Evolutionary conservation across 1,140 invertebrate species (phyloP).

Genomic region (Lasioglossum albipes): DNA sequence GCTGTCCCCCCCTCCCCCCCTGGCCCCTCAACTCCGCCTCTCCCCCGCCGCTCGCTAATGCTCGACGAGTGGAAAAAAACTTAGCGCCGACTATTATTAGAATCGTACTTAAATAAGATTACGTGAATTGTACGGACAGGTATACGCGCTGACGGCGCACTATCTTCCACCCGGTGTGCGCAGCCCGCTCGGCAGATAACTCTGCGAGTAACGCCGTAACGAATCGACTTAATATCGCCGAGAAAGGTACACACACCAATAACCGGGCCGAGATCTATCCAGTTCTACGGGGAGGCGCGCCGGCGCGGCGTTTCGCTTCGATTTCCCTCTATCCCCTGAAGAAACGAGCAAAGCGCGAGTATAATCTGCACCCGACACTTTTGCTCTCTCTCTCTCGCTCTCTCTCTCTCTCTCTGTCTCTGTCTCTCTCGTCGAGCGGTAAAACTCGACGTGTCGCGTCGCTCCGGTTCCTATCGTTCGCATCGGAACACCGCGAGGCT

Average conservation of each 20-base stretch:
- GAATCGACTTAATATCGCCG: conserved; percentile 36
- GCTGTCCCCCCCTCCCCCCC: too few relatives aligned
- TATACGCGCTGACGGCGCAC: conserved; percentile 26
- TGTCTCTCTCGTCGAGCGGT: not conserved
- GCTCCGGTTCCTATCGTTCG: not conserved
- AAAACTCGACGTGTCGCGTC: conserved; percentile 1
- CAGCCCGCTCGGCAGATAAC: conserved; percentile 15
- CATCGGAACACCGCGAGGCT: conserved; percentile 29
- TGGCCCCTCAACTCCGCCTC: not conserved
- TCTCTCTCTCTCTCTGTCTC: too few relatives aligned
- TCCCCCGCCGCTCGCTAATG: conserved; percentile 19
- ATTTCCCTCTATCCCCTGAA: conserved; percentile 12
- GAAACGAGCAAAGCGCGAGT: not conserved
- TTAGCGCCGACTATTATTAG: conserved; percentile 46
- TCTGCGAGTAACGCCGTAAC: conserved; percentile 30
- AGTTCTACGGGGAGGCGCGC: conserved; percentile 3
- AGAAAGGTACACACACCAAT: conserved; percentile 7
- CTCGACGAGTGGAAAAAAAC: conserved; percentile 29
- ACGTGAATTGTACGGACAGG: conserved; percentile 47
- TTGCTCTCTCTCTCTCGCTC: not conserved
- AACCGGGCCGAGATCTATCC: conserved; percentile 27
- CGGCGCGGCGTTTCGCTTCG: not conserved
- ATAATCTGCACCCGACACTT: not conserved
- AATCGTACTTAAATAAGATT: conserved; percentile 52
- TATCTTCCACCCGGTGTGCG: conserved; percentile 11